Conservation (phyloP, 2,113 vertebrate genomes). For the Paedocypris sp. region DNA sequence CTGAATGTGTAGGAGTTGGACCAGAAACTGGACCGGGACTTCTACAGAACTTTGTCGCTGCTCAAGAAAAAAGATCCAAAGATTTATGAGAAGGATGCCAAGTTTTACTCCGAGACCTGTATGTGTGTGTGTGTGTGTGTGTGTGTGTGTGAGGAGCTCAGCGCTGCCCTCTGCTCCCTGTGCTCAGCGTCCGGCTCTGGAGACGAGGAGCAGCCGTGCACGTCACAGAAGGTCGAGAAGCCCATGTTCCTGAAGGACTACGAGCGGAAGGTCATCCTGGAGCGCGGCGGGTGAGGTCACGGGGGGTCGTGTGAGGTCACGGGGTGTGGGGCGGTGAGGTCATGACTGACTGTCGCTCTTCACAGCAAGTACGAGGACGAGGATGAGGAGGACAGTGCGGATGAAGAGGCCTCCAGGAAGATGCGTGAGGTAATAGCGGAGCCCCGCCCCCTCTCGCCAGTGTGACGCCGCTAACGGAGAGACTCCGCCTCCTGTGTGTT, state of each 20-base stretch:
- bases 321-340: no score
- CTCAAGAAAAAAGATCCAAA: slow-evolving; percentile 81
- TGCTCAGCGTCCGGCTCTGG: slow-evolving; percentile 24
- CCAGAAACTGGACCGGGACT: slow-evolving; percentile 67
- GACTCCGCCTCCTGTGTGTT: no score
- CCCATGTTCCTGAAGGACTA: slow-evolving; percentile 86
- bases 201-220: slow-evolving; percentile 38
- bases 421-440: slow-evolving; percentile 51
- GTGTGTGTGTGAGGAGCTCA: no score
- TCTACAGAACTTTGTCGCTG: slow-evolving; percentile 77
- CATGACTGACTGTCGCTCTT: not conserved
- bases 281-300: slow-evolving; percentile 80
- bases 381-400: slow-evolving; percentile 66
- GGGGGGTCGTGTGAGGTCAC: no score
- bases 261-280: slow-evolving; percentile 77
- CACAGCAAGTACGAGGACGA: slow-evolving; percentile 76
- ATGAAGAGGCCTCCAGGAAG: slow-evolving; percentile 41
- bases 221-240: slow-evolving; percentile 50
- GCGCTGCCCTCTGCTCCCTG: not conserved
- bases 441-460: no score
- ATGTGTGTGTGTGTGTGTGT: no score
- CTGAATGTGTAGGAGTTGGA: slow-evolving; percentile 62
- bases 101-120: slow-evolving; percentile 63
- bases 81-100: slow-evolving; percentile 70
- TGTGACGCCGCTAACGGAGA: no score